These are phyloP conservation scores for Eupithecia exiguata DNA, from an alignment of 2,888 invertebrate species.

Conservation along the genomic window DNA sequence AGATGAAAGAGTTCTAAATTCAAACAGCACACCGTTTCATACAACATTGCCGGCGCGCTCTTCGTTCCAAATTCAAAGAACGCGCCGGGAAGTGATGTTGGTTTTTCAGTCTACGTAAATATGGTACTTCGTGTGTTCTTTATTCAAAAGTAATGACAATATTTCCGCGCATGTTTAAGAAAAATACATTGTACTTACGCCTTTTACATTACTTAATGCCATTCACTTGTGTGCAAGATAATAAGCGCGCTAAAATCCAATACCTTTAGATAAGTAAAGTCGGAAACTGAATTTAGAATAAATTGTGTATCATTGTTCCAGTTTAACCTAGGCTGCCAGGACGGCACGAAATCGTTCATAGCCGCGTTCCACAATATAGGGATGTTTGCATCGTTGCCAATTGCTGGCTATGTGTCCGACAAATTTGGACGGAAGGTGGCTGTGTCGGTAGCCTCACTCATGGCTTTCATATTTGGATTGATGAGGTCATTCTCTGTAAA, in stretches of 20 bases:
- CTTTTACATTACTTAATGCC: too few species aligned
- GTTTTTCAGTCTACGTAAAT: too few species aligned
- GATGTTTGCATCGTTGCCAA: conserved; percentile 87
- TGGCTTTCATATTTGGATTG: conserved; percentile 82
- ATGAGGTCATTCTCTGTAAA: conserved; percentile 82
- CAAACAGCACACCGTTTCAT: too few species aligned
- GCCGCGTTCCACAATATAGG: conserved; percentile 89
- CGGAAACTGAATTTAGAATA: too few species aligned
- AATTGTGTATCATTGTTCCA: conserved; percentile 68
- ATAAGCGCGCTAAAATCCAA: not conserved
- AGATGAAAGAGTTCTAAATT: too few species aligned
- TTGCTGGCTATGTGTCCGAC: conserved; percentile 89
- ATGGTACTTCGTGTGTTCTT: too few species aligned
- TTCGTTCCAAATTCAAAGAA: too few species aligned
- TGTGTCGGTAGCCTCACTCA: conserved; percentile 81
- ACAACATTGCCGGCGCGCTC: too few species aligned
- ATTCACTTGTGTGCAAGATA: not conserved
- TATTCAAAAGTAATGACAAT: too few species aligned
- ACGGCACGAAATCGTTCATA: conserved; percentile 89
- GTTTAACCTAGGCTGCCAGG: conserved; percentile 86
- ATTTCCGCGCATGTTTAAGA: too few species aligned
- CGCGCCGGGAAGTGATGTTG: too few species aligned
- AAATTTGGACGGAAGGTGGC: conserved; percentile 87
- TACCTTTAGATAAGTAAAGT: not conserved
- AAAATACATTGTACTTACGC: too few species aligned